Evolutionary conservation across 2,113 vertebrate genomes (phyloP), one percentile per base, ranked within the genome.

Genomic region (Alosa alosa): DNA sequence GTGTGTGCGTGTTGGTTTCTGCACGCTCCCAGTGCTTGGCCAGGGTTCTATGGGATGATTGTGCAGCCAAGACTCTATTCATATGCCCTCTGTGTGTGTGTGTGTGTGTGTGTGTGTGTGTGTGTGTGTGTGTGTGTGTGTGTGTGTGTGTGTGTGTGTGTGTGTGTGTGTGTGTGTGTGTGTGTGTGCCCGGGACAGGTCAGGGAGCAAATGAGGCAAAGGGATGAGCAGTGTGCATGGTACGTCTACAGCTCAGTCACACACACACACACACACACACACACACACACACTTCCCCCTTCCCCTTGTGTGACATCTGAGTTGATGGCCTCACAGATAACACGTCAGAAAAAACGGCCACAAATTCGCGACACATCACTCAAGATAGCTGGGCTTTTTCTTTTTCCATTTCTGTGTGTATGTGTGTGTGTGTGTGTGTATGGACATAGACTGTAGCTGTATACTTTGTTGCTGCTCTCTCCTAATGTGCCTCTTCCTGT

Each of bases 161-260:
- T 50, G 49, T 50, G 49, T 50, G 49, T 50, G 49, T 50, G 49
- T 50, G 8, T 7, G 49, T 8, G 81, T 15, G 39, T 82, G 81
- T 22, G 81, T 47, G 81, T 2, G 49, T 57, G 47, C 89, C 78
- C 91, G 82, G 88, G 13, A 36, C 72, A 41, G 72, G 89, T 87
- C 86, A 91, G 86, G 87, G 90, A 90, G 88, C 84, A 85, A 86
- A 88, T 93, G 92, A 92, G 88, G 93, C 92, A 93, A 17, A 83
- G 84, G 85, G 60, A 72, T 47, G n/a, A 25, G 10, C 55, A 82
- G 25, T 52, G 72, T 82, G 88, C 90, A 92, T 92, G 92, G 88
- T 91, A 91, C 92, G 88, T 87, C 89, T 90, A 90, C 89, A 89
- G 86, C 49, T 88, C 89, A 91, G 90, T 91, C 90, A 87, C 86